phyloP scores from a whole-genome alignment of 2,888 invertebrate genomes.

The Dasysyrphus albostriatus region DNA sequence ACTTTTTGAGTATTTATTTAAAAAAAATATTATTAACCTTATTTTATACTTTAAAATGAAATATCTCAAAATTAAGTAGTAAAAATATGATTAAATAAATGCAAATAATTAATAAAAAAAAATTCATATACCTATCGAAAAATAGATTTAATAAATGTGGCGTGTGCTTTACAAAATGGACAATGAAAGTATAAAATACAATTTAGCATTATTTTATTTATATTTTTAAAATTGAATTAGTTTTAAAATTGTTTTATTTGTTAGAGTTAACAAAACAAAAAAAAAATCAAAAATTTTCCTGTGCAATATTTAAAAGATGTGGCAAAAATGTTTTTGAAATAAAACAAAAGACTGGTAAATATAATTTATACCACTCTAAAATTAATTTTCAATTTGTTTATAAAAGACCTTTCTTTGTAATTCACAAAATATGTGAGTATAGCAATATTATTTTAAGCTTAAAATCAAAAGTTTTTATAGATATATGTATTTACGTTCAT shows the following conservation, averaged over 20 bases:
- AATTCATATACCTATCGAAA: not conserved
- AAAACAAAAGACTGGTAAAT: conserved; percentile 1
- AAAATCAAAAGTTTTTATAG: not conserved
- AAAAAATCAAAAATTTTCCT: not conserved
- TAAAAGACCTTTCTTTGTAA: not conserved
- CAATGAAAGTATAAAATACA: conserved; percentile 56
- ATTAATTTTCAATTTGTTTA: not conserved
- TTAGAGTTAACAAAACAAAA: not conserved
- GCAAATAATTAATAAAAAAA: not conserved
- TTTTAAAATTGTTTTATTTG: not conserved
- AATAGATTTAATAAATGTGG: conserved; percentile 20
- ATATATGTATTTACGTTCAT: not conserved
- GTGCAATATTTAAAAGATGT: conserved; percentile 20
- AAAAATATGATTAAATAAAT: not conserved
- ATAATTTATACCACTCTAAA: not conserved
- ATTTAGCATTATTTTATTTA: conserved; percentile 2
- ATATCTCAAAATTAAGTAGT: conserved; percentile 3
- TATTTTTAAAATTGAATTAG: not conserved
- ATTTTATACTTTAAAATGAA: conserved; percentile 13
- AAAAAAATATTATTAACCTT: not conserved
- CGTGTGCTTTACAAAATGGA: conserved; percentile 62
- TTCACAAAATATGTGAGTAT: not conserved
- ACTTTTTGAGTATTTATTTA: conserved; percentile 10
- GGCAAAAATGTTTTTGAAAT: not conserved
- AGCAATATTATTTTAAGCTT: conserved; percentile 9